Percentiles rank a stretch among this genome's conserved stretches.
Conservation (phyloP, 1,140 invertebrate species). For the Scaptomyza hsui region DNA sequence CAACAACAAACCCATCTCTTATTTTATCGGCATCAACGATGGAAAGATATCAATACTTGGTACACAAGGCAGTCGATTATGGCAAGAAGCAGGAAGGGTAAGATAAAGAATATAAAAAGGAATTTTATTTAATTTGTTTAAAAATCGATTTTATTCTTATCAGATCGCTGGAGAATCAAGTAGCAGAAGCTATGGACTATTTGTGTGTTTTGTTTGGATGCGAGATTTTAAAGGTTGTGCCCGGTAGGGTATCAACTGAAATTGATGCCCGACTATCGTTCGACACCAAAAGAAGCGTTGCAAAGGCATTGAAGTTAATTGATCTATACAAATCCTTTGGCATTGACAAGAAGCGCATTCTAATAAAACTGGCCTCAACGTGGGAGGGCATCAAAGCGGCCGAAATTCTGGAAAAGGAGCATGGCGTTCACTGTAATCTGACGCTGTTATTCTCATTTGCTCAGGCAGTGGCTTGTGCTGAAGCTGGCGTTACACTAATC, state of each 20-base stretch:
- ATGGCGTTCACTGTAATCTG: constrained; percentile 99
- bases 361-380: constrained; percentile 98
- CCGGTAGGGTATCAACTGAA: constrained; percentile 99
- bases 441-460: constrained; percentile 98
- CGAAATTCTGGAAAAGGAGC: constrained; percentile 93
- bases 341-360: constrained; percentile 95
- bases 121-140: background rate
- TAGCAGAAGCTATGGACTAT: constrained; percentile 94
- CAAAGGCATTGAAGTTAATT: constrained; percentile 95
- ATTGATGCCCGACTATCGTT: constrained; percentile 99
- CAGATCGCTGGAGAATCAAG: constrained; percentile 87
- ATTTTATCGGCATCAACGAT: constrained; percentile 97
- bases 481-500: constrained; percentile 98
- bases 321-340: constrained; percentile 95
- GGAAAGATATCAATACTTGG: constrained; percentile 95
- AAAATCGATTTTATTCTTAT: background rate
- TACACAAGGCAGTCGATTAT: constrained; percentile 95
- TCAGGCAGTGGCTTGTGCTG: constrained; percentile 99
- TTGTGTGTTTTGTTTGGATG: constrained; percentile 97
- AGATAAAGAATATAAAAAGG: background rate
- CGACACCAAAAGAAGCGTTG: constrained; percentile 95
- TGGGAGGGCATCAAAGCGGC: constrained; percentile 99
- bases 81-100: constrained; percentile 90
- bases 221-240: constrained; percentile 99
- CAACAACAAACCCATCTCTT: constrained; percentile 99